phyloP scores from a whole-genome alignment of 37 sponge, comb jelly and placozoan species.

The Oopsacas minuta region DNA sequence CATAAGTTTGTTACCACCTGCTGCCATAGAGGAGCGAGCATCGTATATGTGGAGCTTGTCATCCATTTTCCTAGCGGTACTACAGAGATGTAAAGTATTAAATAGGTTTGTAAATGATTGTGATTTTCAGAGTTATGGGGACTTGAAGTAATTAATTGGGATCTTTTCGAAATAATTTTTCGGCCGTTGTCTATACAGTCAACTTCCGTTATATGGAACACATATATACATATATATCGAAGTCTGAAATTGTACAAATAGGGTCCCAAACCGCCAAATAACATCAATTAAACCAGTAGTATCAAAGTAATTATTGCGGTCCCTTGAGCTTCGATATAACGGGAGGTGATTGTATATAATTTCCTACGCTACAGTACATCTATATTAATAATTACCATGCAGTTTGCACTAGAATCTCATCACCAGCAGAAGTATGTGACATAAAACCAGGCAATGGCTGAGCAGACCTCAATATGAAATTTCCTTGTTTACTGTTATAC shows the following conservation, averaged over 20 bases:
- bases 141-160: too few relatives aligned
- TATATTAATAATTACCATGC: not conserved
- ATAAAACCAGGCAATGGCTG: constrained; percentile 71
- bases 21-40: constrained; percentile 78
- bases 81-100: too few relatives aligned
- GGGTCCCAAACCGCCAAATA: not conserved
- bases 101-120: too few relatives aligned
- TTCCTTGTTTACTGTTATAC: constrained; percentile 42
- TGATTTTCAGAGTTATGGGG: too few relatives aligned
- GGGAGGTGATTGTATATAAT: not conserved
- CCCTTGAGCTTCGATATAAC: not conserved
- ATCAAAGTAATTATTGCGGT: too few relatives aligned
- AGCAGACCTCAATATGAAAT: constrained; percentile 77
- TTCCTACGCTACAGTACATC: not conserved
- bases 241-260: too few relatives aligned
- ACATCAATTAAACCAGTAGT: not conserved
- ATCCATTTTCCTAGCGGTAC: not conserved
- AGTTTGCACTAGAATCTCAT: constrained; percentile 52
- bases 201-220: too few relatives aligned
- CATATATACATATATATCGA: too few relatives aligned
- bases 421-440: constrained; percentile 44
- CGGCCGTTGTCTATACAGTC: too few relatives aligned
- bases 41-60: constrained; percentile 61
- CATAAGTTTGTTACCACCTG: constrained; percentile 81
- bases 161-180: too few relatives aligned